phyloP scores from a whole-genome alignment of 1,140 invertebrate species.

The Ectropis grisescens region DNA sequence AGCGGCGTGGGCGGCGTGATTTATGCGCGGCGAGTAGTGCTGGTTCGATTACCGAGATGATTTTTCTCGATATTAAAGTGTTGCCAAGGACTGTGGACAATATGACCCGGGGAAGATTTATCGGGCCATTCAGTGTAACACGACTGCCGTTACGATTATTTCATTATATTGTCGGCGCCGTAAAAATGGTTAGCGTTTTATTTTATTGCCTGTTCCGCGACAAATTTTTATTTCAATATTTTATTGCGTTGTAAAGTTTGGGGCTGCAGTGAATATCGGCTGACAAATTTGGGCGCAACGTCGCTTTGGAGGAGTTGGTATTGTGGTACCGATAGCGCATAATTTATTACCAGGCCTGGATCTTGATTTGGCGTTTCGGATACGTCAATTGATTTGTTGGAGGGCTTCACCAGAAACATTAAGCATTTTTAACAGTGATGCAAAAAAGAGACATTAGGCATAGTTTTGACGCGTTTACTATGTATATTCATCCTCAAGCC shows the following conservation, averaged over 20 bases:
- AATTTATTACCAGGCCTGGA: neutral
- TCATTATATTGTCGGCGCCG: slow-evolving; percentile 67
- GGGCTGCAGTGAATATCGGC: slow-evolving; percentile 32
- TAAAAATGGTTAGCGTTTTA: slow-evolving; percentile 66
- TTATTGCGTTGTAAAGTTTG: slow-evolving; percentile 62
- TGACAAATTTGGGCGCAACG: slow-evolving; percentile 31
- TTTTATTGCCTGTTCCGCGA: slow-evolving; percentile 55
- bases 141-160: slow-evolving; percentile 65
- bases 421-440: too few species aligned
- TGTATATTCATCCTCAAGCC: too few species aligned
- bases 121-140: slow-evolving; percentile 54
- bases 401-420: too few species aligned
- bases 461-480: too few species aligned
- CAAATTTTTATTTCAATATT: slow-evolving; percentile 67
- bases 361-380: slow-evolving; percentile 4
- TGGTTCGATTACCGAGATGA: slow-evolving; percentile 64
- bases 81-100: slow-evolving; percentile 65
- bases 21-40: slow-evolving; percentile 55
- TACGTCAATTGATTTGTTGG: slow-evolving; percentile 2
- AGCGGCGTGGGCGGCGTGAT: slow-evolving; percentile 53
- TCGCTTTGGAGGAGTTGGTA: slow-evolving; percentile 10
- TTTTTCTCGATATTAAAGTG: slow-evolving; percentile 70
- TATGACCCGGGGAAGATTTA: slow-evolving; percentile 67
- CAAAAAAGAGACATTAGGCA: too few species aligned
- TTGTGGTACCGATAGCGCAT: neutral